phyloP scores from a whole-genome alignment of 2,113 vertebrate genomes.

The Corythoichthys haematopterus region DNA sequence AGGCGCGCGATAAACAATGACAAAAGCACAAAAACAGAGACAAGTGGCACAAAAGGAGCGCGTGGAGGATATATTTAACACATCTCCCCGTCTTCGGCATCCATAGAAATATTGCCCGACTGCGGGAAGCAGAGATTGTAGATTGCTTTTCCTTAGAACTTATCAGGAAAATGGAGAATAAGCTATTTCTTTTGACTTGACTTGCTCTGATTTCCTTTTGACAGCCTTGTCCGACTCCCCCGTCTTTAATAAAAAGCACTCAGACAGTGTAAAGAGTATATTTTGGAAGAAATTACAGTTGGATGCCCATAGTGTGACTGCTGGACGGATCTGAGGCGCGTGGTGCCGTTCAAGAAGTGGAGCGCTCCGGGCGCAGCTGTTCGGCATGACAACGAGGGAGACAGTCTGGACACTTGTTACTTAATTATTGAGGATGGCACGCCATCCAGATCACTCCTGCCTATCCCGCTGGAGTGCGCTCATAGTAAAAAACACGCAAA shows the following conservation, averaged over 20 bases:
- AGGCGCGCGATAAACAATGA: constrained; percentile 37
- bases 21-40: constrained; percentile 45
- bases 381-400: constrained; percentile 47
- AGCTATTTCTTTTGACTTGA: constrained; percentile 16
- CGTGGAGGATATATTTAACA: constrained; percentile 45
- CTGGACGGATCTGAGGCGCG: constrained; percentile 40
- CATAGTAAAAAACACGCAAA: constrained; percentile 64
- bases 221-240: neutral
- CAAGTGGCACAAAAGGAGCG: constrained; percentile 22
- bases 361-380: constrained; percentile 60
- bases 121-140: constrained; percentile 18
- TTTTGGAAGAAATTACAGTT: constrained; percentile 17
- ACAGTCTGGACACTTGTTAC: constrained; percentile 70
- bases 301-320: constrained; percentile 9
- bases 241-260: constrained; percentile 8
- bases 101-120: constrained; percentile 9
- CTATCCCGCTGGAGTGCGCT: constrained; percentile 59
- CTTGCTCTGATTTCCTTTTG: constrained; percentile 6
- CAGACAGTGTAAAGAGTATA: constrained; percentile 25
- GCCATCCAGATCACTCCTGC: constrained; percentile 27
- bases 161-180: constrained; percentile 17
- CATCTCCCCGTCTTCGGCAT: constrained; percentile 26
- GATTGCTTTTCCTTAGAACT: constrained; percentile 29
- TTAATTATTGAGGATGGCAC: constrained; percentile 77
- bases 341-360: constrained; percentile 40